These are phyloP conservation scores for Zootoca vivipara DNA, from an alignment of 2,113 vertebrate genomes.

Conservation along the genomic window DNA sequence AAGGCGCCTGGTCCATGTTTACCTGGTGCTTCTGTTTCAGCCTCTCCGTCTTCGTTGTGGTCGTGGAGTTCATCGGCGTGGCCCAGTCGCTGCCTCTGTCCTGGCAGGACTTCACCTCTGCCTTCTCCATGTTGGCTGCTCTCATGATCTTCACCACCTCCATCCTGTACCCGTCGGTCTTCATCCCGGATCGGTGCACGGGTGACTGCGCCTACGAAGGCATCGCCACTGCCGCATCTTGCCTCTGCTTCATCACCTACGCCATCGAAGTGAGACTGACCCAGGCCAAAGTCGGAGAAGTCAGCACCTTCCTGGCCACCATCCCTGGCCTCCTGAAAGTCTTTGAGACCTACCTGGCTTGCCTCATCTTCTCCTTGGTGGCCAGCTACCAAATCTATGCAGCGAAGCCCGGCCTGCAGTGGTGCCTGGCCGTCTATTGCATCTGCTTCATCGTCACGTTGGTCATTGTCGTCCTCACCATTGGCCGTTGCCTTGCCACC, in stretches of 20 bases:
- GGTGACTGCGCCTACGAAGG: slow-evolving; percentile 48
- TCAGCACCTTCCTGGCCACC: slow-evolving; percentile 85
- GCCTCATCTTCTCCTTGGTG: slow-evolving; percentile 85
- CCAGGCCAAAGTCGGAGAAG: slow-evolving; percentile 78
- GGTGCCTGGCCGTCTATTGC: slow-evolving; percentile 87
- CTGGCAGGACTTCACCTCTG: slow-evolving; percentile 86
- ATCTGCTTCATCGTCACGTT: slow-evolving; percentile 85
- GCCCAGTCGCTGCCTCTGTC: slow-evolving; percentile 75
- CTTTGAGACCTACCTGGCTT: slow-evolving; percentile 85
- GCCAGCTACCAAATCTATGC: accelerated
- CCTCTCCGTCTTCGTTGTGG: slow-evolving; percentile 79
- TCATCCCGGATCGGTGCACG: slow-evolving; percentile 6
- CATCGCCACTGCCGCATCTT: slow-evolving; percentile 75
- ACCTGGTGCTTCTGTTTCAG: slow-evolving; percentile 86
- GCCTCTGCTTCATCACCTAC: slow-evolving; percentile 81
- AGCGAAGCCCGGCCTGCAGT: slow-evolving; percentile 51
- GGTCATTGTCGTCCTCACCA: slow-evolving; percentile 82
- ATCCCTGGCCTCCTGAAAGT: slow-evolving; percentile 88
- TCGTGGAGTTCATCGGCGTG: slow-evolving; percentile 79
- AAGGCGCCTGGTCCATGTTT: slow-evolving; percentile 86
- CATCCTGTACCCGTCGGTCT: slow-evolving; percentile 80
- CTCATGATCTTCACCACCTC: slow-evolving; percentile 85
- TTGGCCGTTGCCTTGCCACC: slow-evolving; percentile 75
- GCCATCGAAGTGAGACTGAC: slow-evolving; percentile 80
- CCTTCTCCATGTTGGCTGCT: slow-evolving; percentile 83